Percentiles rank a stretch among this genome's conserved stretches.
Evolutionary conservation across 2,888 invertebrate genomes (phyloP).

Genomic region (Anaspis maculata): DNA sequence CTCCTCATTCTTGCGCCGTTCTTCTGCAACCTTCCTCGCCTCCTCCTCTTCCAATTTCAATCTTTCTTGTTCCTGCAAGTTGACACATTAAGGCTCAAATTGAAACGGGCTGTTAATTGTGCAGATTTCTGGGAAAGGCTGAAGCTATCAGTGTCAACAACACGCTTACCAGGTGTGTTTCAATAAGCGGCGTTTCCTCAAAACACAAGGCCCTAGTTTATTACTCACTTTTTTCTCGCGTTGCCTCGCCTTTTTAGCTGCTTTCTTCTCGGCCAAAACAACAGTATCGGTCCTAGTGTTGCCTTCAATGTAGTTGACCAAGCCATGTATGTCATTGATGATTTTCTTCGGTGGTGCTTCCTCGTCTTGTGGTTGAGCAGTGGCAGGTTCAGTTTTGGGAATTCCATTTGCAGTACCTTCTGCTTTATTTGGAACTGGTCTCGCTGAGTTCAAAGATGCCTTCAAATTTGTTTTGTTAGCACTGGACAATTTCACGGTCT

Average conservation of each 20-base stretch:
- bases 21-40: slow-evolving; percentile 19
- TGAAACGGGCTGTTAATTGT: too few relatives aligned
- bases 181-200: too few relatives aligned
- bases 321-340: slow-evolving; percentile 33
- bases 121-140: too few relatives aligned
- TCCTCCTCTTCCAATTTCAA: slow-evolving; percentile 26
- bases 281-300: slow-evolving; percentile 32
- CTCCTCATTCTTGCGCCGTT: slow-evolving; percentile 31
- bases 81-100: too few relatives aligned
- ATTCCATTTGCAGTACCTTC: not conserved
- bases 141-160: too few relatives aligned
- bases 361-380: not conserved
- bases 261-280: slow-evolving; percentile 52
- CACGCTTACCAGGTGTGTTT: too few relatives aligned
- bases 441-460: not conserved
- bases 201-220: too few relatives aligned
- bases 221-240: slow-evolving; percentile 52
- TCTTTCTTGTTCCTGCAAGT: slow-evolving; percentile 32
- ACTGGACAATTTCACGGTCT: not conserved
- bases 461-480: slow-evolving; percentile 2
- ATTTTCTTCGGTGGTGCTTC: not conserved
- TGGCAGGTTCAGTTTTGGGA: not conserved
- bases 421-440: not conserved
- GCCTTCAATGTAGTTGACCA: slow-evolving; percentile 40
- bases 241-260: slow-evolving; percentile 77